Base-by-base conservation (phyloP, 53 echinoderm and acorn worm genomes). In the Paracentrotus lividus region DNA sequence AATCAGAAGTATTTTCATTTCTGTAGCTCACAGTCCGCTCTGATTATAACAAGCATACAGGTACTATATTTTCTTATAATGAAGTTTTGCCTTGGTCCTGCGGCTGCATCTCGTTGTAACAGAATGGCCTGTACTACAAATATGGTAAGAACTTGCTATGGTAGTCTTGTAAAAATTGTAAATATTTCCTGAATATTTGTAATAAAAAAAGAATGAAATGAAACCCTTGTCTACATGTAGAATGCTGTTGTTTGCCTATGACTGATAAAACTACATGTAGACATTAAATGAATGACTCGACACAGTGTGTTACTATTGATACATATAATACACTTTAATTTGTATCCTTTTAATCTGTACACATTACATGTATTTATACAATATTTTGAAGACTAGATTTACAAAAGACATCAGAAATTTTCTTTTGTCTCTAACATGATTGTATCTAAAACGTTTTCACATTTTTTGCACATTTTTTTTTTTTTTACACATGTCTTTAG, bases 321-420 rank as follows among this genome's bases (percentile, higher is more conserved):
- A 90, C 90, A 90, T 57, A 88, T 88, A 51, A 57, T 88, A 88
- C 90, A 90, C 45, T 90, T 90, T 88, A 59, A 49, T 88, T 32
- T 90, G 51, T 69, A 68, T 72, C 91, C 43, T 90, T 90, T 75
- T 75, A 53, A 51, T 69, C 72, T 90, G 75, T 90, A 43, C 90
- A 90, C 27, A 90, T 61, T 64, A 90, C 75, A 86, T 86, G 51
- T 86, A 86, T 86, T 86, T 81, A 49, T 81, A 81, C 81, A 81
- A 81, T 81, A 81, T 81, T n/a, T 81, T 81, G 81, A 81, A 81
- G 81, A 81, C 81, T 47, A 81, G 81, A 81, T 81, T 81, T 81
- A 81, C 81, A 81, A 81, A 81, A 81, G 81, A 81, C 44, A 81
- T 81, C 81, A n/a, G 81, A 81, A 81, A 26, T 81, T 5, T 45